Base-by-base conservation (phyloP, 1,140 invertebrate genomes). In the Pseudobourletiella spinata region DNA sequence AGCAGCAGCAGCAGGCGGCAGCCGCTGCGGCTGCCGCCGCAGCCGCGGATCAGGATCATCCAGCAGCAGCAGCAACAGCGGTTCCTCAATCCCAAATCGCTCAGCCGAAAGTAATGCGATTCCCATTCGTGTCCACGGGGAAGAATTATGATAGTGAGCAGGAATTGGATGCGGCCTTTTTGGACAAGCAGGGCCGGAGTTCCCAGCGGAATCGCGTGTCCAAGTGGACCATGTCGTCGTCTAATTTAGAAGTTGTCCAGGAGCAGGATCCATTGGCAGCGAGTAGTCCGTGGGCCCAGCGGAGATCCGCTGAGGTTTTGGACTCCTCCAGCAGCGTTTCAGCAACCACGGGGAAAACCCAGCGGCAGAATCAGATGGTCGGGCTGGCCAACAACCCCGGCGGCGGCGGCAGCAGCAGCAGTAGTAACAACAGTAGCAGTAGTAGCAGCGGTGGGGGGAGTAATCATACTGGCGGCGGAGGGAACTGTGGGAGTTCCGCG, bases 151-250 rank as follows among this genome's bases (percentile, higher is more conserved):
- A 64, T 1, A 22, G 16, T 8, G 60, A 61, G n/a, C 35, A 59
- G 14, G 68, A 69, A 26, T 25, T 63, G 16, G 67, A 70, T 57
- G 48, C 59, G 26, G 64, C 55, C 71, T 78, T 88, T 25, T 72
- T 87, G 62, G 86, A 87, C 74, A 85, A 86, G 59, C 86, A 87
- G 69, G 86, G 86, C 0, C 77, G 85, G 24, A 86, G 86, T 65
- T 86, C 85, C 4, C 86, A 86, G 65, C 73, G 83, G n/a, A 83
- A 65, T 51, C 48, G 68, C 8, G 64, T 69, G 20, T 64, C 65
- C 14, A 67, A 69, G 58, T 69, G 68, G 68, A 64, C 57, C 4
- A 63, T 63, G 42, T 62, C 60, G 8, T 57, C 61, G 42, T 69
- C 64, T 8, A 64, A 61, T 48, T 43, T 69, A 18, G 64, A 63